Conservation (phyloP, 2,797 vertebrate species). For the Lepilemur septentrionalis region DNA sequence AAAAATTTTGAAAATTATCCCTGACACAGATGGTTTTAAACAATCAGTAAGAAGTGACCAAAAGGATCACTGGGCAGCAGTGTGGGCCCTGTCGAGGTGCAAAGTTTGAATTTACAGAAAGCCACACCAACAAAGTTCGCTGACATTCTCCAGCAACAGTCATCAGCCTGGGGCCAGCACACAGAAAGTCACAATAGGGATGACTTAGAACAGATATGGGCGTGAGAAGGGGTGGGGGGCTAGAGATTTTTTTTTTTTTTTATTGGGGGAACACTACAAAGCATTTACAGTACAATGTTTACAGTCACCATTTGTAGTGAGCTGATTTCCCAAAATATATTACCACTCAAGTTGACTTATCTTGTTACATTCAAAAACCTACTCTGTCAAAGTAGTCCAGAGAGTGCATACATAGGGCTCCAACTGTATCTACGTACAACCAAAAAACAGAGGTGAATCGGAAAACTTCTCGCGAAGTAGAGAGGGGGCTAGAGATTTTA, state of each 20-base stretch:
- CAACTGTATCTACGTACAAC: no score
- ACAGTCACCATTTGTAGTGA: no score
- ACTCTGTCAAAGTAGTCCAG: no score
- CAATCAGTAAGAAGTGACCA: background rate
- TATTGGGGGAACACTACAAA: no score
- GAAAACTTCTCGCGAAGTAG: no score
- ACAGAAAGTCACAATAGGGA: background rate
- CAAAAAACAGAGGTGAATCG: no score
- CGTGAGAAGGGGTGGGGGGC: background rate
- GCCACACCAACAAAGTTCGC: background rate
- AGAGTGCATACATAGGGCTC: no score
- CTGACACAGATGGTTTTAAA: background rate
- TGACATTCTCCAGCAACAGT: background rate
- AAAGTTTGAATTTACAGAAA: background rate
- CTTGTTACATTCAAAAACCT: no score
- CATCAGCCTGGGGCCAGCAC: background rate
- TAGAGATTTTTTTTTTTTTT: background rate
- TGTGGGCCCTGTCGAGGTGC: background rate
- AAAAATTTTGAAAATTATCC: background rate
- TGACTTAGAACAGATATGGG: background rate
- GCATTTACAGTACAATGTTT: no score
- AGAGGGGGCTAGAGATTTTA: background rate
- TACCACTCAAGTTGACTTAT: no score
- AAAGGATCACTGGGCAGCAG: background rate
- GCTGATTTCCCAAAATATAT: no score